Base-by-base conservation (phyloP, 2,113 vertebrate species). In the Chlorodrepanis virens region DNA sequence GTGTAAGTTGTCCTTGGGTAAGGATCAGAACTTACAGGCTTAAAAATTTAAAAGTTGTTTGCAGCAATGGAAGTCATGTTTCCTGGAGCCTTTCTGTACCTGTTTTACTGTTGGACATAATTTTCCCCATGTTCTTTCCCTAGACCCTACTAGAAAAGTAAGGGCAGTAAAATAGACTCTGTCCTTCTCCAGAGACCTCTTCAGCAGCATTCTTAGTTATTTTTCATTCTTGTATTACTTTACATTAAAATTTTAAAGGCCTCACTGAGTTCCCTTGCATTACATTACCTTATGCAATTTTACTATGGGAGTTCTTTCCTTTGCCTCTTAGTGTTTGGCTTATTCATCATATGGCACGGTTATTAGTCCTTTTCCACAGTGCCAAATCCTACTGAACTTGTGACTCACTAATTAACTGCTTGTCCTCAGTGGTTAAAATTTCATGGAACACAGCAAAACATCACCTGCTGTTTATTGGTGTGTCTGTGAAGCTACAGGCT, bases 201-300 rank as follows among this genome's bases (percentile, higher is more conserved):
- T 87, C 64, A 70, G 31, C 12, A 47, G 3, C 14, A 14, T 81
- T 90, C 47, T 60, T 74, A 74, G 44, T 13, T 87, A 70, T 93
- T 94, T 81, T 44, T 95, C 20, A 57, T 69, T 90, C 52, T 88
- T 89, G 10, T 42, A 35, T 74, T 81, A 74, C 54, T 81, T 89
- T 89, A 57, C 39, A 60, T 87, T 86, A 93, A 90, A 95, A 94
- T 89, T 80, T 74, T 77, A 86, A 88, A 79, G 15, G 50, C 22
- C 33, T 40, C 82, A 59, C 54, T 65, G 60, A 74, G 37, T 50
- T 86, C 10, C 35, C 29, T 65, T 70, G 47, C 69, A 86, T 23
- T 67, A 45, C 50, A 61, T 45, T 74, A 57, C 39, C 45, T 72
- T 44, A 21, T 12, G 49, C 59, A 54, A 88, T 92, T 90, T 92